These are phyloP conservation scores for Paramormyrops kingsleyae DNA, from an alignment of 2,113 vertebrate species.

Conservation along the genomic window DNA sequence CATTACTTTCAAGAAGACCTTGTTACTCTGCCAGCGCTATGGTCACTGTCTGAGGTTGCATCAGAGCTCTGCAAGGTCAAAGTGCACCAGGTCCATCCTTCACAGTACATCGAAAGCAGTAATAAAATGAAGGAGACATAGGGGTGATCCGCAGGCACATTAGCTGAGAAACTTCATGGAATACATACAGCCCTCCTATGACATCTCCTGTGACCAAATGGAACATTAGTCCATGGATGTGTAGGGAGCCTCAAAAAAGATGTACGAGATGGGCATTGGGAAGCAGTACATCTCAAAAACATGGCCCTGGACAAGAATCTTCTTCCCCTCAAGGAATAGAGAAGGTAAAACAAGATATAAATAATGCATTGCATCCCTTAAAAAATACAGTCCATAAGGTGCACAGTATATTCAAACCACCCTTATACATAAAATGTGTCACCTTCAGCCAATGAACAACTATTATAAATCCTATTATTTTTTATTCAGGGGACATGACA, in stretches of 20 bases:
- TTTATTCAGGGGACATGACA: background rate
- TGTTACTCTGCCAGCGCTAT: background rate
- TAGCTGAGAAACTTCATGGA: constrained; percentile 29
- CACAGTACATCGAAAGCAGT: constrained; percentile 36
- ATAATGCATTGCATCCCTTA: constrained; percentile 47
- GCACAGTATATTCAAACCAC: constrained; percentile 31
- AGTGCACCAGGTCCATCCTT: constrained; percentile 42
- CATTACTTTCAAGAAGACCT: background rate
- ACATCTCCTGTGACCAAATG: constrained; percentile 28
- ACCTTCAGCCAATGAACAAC: constrained; percentile 24
- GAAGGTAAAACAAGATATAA: constrained; percentile 41
- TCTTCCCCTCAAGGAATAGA: constrained; percentile 42
- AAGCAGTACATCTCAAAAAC: constrained; percentile 50
- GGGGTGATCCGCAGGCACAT: constrained; percentile 27
- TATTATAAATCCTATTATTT: background rate
- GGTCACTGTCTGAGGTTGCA: constrained; percentile 29
- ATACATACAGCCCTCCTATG: constrained; percentile 37
- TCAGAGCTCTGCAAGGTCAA: constrained; percentile 25
- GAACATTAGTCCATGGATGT: constrained; percentile 7
- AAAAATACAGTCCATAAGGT: constrained; percentile 28
- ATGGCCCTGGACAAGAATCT: constrained; percentile 42
- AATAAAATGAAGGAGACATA: constrained; percentile 49
- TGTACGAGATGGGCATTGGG: constrained; percentile 44
- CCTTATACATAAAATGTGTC: constrained; percentile 19
- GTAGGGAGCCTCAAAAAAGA: constrained; percentile 31